phyloP scores from a whole-genome alignment of 2,888 invertebrate species.

The Abrostola tripartita region DNA sequence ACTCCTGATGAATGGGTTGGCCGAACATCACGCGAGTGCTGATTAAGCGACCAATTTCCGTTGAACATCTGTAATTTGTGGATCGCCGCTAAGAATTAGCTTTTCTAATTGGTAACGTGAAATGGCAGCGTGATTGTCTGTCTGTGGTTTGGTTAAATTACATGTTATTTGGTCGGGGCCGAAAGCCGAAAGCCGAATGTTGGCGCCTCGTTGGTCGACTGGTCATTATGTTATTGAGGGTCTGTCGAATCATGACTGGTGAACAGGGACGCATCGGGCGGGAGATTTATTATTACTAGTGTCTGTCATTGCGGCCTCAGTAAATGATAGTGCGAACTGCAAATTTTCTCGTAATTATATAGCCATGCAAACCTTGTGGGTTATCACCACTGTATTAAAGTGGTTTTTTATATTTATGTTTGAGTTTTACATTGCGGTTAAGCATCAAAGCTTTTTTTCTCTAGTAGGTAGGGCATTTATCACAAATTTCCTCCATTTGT shows the following conservation, averaged over 20 bases:
- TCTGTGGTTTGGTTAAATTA: conserved; percentile 78
- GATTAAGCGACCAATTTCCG: conserved; percentile 61
- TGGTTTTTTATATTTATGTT: neutral
- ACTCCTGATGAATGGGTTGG: conserved; percentile 62
- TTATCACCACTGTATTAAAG: neutral
- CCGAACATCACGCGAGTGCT: conserved; percentile 55
- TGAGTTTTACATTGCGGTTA: neutral
- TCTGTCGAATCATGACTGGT: conserved; percentile 68
- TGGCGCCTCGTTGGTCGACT: conserved; percentile 82
- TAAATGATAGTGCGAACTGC: conserved; percentile 29
- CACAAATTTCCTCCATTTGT: no score
- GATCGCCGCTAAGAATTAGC: conserved; percentile 60
- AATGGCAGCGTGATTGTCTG: conserved; percentile 73
- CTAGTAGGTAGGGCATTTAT: no score
- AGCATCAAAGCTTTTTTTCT: neutral
- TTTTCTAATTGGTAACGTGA: conserved; percentile 61
- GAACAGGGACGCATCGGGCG: conserved; percentile 64
- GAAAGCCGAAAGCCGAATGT: conserved; percentile 76
- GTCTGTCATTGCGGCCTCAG: conserved; percentile 14
- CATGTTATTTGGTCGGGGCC: conserved; percentile 73
- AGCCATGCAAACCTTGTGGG: neutral
- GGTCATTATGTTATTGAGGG: conserved; percentile 80
- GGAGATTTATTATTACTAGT: conserved; percentile 47
- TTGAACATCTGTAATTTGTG: conserved; percentile 60
- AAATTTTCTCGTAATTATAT: conserved; percentile 21